A percentile compares a stretch with the other conserved stretches of the same genome.
These are phyloP conservation scores for Heterochromis multidens DNA, from an alignment of 2,113 vertebrate genomes.

Conservation along the genomic window DNA sequence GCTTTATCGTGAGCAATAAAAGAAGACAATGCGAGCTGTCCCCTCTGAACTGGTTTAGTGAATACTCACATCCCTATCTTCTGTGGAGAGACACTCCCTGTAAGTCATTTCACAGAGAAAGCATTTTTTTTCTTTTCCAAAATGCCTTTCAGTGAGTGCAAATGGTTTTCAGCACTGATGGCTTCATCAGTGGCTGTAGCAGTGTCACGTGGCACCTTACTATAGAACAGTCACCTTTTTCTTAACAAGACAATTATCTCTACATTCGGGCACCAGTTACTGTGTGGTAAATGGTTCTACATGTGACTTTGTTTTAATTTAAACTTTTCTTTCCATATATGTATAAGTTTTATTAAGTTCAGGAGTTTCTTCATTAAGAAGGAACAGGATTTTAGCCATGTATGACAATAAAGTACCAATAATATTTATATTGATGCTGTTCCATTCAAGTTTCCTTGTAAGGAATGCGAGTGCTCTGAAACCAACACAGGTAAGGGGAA, in stretches of 20 bases:
- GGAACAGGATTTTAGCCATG: neutral
- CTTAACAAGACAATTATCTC: neutral
- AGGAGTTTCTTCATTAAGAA: neutral
- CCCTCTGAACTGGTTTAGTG: constrained; percentile 59
- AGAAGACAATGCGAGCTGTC: constrained; percentile 63
- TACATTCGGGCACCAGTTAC: neutral
- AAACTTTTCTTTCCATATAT: neutral
- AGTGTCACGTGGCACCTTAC: neutral
- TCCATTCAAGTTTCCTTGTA: neutral
- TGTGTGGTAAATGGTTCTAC: neutral
- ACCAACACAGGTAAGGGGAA: neutral
- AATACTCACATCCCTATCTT: constrained; percentile 49
- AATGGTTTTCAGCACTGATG: neutral
- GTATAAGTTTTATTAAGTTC: neutral
- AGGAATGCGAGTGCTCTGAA: neutral
- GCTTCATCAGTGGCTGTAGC: neutral
- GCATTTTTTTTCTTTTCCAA: neutral
- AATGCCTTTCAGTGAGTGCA: constrained; percentile 19
- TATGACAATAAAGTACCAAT: neutral
- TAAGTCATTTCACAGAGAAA: constrained; percentile 35
- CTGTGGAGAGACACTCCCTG: constrained; percentile 41
- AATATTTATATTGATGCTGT: neutral
- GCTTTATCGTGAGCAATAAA: constrained; percentile 63
- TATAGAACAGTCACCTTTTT: neutral
- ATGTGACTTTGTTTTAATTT: neutral